These are phyloP conservation scores for Protobothrops mucrosquamatus DNA, from an alignment of 2,113 vertebrate species.

Conservation along the genomic window DNA sequence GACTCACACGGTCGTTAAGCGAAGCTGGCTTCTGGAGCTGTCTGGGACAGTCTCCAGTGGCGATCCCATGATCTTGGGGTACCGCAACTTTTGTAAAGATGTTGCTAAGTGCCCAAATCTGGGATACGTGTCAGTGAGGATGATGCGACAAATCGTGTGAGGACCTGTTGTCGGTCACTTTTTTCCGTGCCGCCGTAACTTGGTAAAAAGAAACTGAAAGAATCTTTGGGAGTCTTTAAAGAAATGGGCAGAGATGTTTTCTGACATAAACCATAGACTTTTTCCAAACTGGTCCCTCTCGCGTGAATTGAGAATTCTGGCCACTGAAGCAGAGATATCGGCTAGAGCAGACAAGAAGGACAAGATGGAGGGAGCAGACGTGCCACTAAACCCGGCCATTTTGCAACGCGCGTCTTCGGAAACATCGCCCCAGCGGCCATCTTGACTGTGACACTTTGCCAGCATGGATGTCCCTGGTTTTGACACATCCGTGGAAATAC, in stretches of 20 bases:
- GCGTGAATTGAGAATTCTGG: neutral
- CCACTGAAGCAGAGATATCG: neutral
- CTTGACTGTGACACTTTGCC: neutral
- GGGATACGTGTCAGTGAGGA: neutral
- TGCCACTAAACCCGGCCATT: neutral
- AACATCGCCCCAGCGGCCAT: neutral
- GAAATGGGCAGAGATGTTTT: neutral
- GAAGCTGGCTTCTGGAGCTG: neutral
- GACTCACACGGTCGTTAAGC: neutral
- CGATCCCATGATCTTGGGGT: neutral
- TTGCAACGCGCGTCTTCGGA: neutral
- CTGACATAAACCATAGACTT: neutral
- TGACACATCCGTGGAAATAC: neutral
- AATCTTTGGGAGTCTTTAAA: neutral
- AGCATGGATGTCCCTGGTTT: neutral
- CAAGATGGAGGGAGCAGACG: neutral
- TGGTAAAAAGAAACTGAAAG: neutral
- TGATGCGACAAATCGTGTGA: neutral
- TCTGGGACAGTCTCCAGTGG: neutral
- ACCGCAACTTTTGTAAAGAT: neutral
- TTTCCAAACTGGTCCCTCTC: neutral
- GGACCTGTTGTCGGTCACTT: neutral
- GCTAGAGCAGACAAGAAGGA: neutral
- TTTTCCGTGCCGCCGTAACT: neutral
- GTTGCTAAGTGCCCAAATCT: neutral